Percentiles rank a stretch among this genome's conserved stretches.
Conservation (phyloP, 2,888 invertebrate genomes). For the Eupithecia abbreviata region DNA sequence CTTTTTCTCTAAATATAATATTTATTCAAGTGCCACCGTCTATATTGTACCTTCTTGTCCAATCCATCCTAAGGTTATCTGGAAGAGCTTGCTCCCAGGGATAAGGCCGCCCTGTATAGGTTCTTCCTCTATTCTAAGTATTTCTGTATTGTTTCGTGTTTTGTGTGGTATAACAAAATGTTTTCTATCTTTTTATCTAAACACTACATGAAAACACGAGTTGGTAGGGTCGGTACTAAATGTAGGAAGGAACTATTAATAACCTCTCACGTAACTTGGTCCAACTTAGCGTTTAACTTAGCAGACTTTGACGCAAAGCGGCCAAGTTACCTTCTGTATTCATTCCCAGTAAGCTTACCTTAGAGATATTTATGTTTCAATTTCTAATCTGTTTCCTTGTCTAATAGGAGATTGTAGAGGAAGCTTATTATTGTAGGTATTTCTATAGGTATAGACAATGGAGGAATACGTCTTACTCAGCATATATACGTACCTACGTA, state of each 20-base stretch:
- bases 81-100: too few species aligned
- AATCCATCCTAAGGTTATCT: too few species aligned
- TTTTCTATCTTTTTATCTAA: too few species aligned
- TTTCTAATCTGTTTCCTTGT: conserved; percentile 19
- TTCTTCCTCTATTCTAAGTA: too few species aligned
- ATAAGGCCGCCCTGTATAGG: too few species aligned
- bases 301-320: conserved; percentile 31
- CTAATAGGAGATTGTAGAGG: background rate
- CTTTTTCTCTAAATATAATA: too few species aligned
- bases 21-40: too few species aligned
- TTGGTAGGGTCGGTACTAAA: conserved; percentile 2
- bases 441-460: background rate
- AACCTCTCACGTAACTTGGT: conserved; percentile 34
- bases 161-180: too few species aligned
- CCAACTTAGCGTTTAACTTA: conserved; percentile 33
- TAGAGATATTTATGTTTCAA: conserved; percentile 26
- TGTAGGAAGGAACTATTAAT: conserved; percentile 34
- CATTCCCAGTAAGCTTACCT: conserved; percentile 22
- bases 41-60: too few species aligned
- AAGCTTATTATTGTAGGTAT: background rate
- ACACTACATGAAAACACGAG: conserved; percentile 20
- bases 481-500: too few species aligned
- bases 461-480: background rate
- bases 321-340: conserved; percentile 33
- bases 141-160: too few species aligned